These are phyloP conservation scores for Cerceris ruficornis DNA, from an alignment of 2,888 invertebrate genomes.

Conservation along the genomic window DNA sequence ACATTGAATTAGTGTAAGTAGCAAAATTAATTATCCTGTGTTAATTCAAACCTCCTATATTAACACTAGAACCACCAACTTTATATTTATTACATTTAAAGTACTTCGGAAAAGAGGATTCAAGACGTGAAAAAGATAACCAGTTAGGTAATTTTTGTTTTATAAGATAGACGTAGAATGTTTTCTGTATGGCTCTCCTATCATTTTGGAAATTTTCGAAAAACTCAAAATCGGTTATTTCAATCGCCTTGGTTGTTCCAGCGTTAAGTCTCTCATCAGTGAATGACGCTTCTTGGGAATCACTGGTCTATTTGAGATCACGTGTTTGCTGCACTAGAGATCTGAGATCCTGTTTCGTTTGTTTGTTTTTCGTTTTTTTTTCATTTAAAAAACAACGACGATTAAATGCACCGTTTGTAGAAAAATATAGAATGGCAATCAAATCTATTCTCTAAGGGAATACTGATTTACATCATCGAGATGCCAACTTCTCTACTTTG, in stretches of 20 bases:
- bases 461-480: conserved; percentile 40
- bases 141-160: no score
- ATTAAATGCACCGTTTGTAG: conserved; percentile 38
- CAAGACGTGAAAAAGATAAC: no score
- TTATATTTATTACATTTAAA: no score
- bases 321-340: conserved; percentile 17
- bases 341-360: conserved; percentile 25
- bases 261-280: conserved; percentile 11
- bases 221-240: background rate
- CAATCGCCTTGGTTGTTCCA: conserved; percentile 13
- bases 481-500: conserved; percentile 10
- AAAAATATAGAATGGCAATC: conserved; percentile 53
- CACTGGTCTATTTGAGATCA: conserved; percentile 43
- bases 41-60: no score
- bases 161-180: background rate
- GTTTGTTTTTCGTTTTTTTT: no score
- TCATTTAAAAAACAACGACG: conserved; percentile 19
- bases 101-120: no score
- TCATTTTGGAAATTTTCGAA: background rate
- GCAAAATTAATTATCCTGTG: no score
- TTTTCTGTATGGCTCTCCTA: background rate
- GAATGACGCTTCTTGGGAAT: conserved; percentile 26
- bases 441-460: conserved; percentile 45
- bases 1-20: no score
- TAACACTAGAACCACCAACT: no score